Conservation (phyloP, 2,113 vertebrate species). For the Pongo pygmaeus region DNA sequence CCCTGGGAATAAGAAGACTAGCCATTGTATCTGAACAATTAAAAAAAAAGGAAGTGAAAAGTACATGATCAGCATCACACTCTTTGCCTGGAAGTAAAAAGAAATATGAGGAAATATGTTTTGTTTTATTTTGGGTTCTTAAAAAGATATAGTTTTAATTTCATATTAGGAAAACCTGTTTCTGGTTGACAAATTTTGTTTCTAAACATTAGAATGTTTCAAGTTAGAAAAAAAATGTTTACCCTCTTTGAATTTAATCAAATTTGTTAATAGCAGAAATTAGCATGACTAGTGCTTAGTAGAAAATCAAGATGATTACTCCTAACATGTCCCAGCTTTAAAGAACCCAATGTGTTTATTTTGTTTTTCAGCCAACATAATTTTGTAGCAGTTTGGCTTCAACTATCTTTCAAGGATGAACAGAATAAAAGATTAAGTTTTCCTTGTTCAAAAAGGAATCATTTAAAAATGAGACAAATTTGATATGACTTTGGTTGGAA, state of each 20-base stretch:
- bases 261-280: slow-evolving; percentile 77
- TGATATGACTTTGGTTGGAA: not conserved
- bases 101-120: not conserved
- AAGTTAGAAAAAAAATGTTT: slow-evolving; percentile 64
- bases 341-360: slow-evolving; percentile 44
- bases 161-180: slow-evolving; percentile 34
- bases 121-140: not conserved
- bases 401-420: slow-evolving; percentile 44
- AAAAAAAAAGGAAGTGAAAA: not conserved
- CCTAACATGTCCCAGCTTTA: slow-evolving; percentile 40
- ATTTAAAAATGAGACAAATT: slow-evolving; percentile 30
- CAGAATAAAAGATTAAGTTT: slow-evolving; percentile 40
- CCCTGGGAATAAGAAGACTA: not conserved
- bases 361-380: slow-evolving; percentile 58
- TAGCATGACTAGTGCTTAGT: slow-evolving; percentile 69
- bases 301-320: slow-evolving; percentile 75
- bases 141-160: not conserved
- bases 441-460: slow-evolving; percentile 42
- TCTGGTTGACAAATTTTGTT: slow-evolving; percentile 65
- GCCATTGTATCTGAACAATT: not conserved
- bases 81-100: slow-evolving; percentile 2
- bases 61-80: not conserved
- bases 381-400: slow-evolving; percentile 57
- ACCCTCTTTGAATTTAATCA: slow-evolving; percentile 75
- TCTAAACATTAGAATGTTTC: slow-evolving; percentile 66